phyloP scores from a whole-genome alignment of 2,113 vertebrate species.

The Rhabdomys dilectus region DNA sequence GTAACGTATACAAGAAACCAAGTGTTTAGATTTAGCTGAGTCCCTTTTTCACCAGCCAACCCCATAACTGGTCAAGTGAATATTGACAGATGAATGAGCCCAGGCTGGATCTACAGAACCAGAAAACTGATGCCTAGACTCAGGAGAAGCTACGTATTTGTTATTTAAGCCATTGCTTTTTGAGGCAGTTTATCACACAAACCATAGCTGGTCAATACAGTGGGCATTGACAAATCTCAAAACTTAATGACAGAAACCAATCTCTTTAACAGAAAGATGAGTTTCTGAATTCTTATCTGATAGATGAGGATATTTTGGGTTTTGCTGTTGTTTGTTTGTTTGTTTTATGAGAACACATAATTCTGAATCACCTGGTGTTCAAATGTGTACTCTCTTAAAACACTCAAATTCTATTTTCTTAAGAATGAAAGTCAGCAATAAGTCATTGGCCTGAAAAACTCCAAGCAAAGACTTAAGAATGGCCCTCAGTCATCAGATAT shows the following conservation, averaged over 20 bases:
- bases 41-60: not conserved
- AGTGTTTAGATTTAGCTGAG: not conserved
- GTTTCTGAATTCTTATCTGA: not conserved
- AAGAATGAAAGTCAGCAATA: constrained; percentile 38
- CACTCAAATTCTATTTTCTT: constrained; percentile 4
- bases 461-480: constrained; percentile 61
- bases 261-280: not conserved
- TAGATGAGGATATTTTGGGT: not conserved
- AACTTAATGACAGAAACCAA: not conserved
- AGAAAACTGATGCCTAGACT: not conserved
- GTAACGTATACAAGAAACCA: rapidly evolving
- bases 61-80: not conserved
- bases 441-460: constrained; percentile 66
- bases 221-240: not conserved
- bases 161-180: not conserved
- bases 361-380: constrained; percentile 15
- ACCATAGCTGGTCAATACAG: not conserved
- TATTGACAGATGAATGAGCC: not conserved
- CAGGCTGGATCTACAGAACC: not conserved
- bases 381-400: not conserved
- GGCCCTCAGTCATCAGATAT: constrained; percentile 68
- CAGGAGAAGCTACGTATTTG: not conserved
- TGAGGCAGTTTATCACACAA: not conserved
- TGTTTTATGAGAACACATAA: not conserved
- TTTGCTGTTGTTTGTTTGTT: too few relatives aligned